A percentile compares a stretch with the other conserved stretches of the same genome.
phyloP scores from a whole-genome alignment of 2,888 invertebrate genomes.

The Scaptomyza polygonia region DNA sequence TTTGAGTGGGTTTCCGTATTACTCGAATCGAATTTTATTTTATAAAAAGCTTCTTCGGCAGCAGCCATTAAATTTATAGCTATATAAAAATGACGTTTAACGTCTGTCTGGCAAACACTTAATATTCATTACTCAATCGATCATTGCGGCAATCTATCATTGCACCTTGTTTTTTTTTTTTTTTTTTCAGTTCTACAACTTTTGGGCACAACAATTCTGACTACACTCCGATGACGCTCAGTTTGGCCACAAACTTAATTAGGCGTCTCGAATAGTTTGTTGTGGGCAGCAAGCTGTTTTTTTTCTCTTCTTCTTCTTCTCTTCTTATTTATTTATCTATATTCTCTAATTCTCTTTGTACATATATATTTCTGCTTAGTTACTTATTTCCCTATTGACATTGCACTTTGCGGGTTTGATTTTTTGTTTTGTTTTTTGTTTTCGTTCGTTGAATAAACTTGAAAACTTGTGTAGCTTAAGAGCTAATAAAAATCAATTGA shows the following conservation, averaged over 20 bases:
- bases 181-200: no score
- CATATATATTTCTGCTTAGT: slow-evolving; percentile 18
- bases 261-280: slow-evolving; percentile 45
- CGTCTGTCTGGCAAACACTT: slow-evolving; percentile 30
- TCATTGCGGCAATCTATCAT: slow-evolving; percentile 37
- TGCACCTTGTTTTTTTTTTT: no score
- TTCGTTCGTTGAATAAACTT: not conserved
- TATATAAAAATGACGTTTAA: slow-evolving; percentile 5
- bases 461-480: not conserved
- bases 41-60: slow-evolving; percentile 23
- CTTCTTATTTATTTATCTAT: no score
- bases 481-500: not conserved
- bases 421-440: slow-evolving; percentile 17
- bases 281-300: slow-evolving; percentile 46
- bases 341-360: slow-evolving; percentile 16
- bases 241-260: slow-evolving; percentile 56
- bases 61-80: slow-evolving; percentile 17
- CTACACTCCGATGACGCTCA: slow-evolving; percentile 25
- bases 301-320: no score
- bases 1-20: slow-evolving; percentile 19
- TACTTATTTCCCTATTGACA: slow-evolving; percentile 21
- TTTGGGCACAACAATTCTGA: slow-evolving; percentile 39
- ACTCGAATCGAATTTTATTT: slow-evolving; percentile 1
- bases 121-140: slow-evolving; percentile 31
- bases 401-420: slow-evolving; percentile 38